These are phyloP conservation scores for Phlogophora meticulosa DNA, from an alignment of 2,888 invertebrate species.

Conservation along the genomic window DNA sequence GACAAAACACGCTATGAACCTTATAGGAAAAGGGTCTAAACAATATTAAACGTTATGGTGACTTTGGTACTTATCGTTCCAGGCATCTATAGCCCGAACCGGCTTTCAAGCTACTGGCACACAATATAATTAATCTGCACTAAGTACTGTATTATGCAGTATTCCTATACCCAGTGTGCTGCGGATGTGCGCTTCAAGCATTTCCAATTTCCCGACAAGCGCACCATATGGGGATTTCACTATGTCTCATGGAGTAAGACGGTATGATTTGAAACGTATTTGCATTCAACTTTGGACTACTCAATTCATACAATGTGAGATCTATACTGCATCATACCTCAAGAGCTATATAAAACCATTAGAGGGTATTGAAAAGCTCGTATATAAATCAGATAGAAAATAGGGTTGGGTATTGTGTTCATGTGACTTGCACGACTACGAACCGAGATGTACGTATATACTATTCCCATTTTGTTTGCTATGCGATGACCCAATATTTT, in stretches of 20 bases:
- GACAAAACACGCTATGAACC: too few species aligned
- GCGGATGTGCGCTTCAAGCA: constrained; percentile 40
- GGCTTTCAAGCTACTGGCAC: constrained; percentile 13
- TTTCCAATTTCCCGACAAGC: constrained; percentile 44
- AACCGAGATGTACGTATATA: constrained; percentile 24
- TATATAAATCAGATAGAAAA: constrained; percentile 41
- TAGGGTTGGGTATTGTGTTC: constrained; percentile 45
- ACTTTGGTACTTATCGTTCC: neutral
- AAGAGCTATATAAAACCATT: constrained; percentile 21
- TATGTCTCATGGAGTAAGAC: constrained; percentile 2
- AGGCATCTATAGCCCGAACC: constrained; percentile 11
- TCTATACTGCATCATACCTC: neutral
- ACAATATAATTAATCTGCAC: constrained; percentile 48
- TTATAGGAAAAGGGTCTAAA: too few species aligned
- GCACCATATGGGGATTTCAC: constrained; percentile 24
- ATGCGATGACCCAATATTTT: constrained; percentile 62
- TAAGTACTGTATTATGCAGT: constrained; percentile 34
- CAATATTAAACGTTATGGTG: too few species aligned
- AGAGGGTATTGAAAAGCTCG: constrained; percentile 38
- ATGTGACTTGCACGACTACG: constrained; percentile 40
- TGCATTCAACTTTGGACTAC: neutral
- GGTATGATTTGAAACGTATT: constrained; percentile 1
- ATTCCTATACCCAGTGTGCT: constrained; percentile 16
- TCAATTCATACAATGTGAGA: constrained; percentile 7
- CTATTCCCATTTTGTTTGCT: constrained; percentile 56